A percentile compares a stretch with the other conserved stretches of the same genome.
Evolutionary conservation across 2,113 vertebrate species (phyloP).

Genomic region (Etia nguti): DNA sequence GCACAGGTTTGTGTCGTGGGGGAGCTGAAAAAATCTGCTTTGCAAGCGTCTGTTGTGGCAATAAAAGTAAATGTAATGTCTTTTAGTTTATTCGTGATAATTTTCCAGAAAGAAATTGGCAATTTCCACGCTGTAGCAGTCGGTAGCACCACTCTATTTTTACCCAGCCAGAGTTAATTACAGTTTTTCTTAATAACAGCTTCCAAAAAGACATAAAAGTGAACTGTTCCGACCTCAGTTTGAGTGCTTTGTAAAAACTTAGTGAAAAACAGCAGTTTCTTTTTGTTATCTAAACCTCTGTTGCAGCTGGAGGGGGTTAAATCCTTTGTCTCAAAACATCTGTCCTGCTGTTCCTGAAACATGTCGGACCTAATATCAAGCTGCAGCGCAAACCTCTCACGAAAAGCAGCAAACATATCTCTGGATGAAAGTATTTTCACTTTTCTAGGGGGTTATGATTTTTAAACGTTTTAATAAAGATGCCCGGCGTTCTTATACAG

Average conservation of each 20-base stretch:
- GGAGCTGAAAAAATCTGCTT: constrained; percentile 16
- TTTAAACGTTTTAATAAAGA: neutral
- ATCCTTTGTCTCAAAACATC: constrained; percentile 72
- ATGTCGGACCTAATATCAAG: neutral
- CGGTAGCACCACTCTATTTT: constrained; percentile 22
- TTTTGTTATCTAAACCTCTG: neutral
- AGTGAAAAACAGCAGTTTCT: neutral
- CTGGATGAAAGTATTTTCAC: neutral
- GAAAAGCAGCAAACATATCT: neutral
- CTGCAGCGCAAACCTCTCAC: neutral
- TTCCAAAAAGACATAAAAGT: constrained; percentile 18
- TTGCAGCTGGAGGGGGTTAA: constrained; percentile 43
- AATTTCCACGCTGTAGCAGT: neutral
- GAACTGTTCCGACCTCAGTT: neutral
- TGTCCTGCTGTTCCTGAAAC: constrained; percentile 54
- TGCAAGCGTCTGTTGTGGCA: neutral
- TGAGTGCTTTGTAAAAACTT: neutral
- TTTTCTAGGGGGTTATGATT: neutral
- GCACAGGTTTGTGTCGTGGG: constrained; percentile 75
- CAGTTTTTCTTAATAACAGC: constrained; percentile 57
- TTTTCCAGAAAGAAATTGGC: neutral
- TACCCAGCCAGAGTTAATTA: constrained; percentile 45
- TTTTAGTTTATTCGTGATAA: neutral
- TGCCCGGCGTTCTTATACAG: neutral
- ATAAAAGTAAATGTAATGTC: neutral